Conservation (phyloP, 1,140 invertebrate genomes). For the Temnothorax nylanderi region DNA sequence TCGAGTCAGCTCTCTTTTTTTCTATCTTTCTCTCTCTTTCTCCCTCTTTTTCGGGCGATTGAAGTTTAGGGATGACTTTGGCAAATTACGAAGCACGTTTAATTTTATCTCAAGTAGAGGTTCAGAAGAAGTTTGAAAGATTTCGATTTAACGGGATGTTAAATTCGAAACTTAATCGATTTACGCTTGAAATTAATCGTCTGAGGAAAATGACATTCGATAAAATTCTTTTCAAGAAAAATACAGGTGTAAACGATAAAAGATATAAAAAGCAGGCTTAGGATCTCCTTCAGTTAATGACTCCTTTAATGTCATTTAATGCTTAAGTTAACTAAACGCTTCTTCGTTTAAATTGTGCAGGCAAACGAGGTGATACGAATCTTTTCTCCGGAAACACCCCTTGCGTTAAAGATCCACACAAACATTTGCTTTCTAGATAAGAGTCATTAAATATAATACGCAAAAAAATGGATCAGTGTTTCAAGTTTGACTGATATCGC, state of each 20-base stretch:
- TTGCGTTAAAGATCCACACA: neutral
- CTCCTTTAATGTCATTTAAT: neutral
- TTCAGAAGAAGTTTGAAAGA: constrained; percentile 6
- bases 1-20: neutral
- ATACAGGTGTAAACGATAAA: neutral
- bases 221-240: neutral
- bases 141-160: constrained; percentile 7
- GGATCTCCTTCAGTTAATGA: neutral
- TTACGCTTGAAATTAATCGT: neutral
- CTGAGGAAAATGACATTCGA: neutral
- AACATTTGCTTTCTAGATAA: constrained; percentile 2
- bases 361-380: neutral
- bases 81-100: constrained; percentile 43
- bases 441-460: neutral
- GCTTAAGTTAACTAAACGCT: neutral
- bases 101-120: constrained; percentile 32
- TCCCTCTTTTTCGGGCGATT: neutral
- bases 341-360: neutral
- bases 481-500: neutral
- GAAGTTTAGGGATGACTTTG: constrained; percentile 7
- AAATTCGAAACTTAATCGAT: neutral
- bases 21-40: neutral
- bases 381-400: neutral
- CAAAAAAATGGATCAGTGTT: neutral
- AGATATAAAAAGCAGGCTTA: neutral